Base-by-base conservation (phyloP, 2,113 vertebrate genomes). In the Aramus guarauna region DNA sequence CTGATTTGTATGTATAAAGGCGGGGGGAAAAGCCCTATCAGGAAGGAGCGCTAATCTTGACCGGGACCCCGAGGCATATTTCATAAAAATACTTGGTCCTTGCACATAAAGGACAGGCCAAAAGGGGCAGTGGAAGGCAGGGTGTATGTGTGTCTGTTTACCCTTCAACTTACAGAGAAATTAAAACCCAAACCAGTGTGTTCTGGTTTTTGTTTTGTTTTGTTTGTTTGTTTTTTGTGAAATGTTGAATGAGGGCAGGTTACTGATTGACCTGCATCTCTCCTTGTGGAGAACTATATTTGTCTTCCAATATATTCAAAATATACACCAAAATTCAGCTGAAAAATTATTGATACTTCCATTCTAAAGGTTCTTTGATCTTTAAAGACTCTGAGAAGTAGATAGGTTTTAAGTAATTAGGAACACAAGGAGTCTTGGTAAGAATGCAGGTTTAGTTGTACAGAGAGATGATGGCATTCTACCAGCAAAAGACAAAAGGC, bases 21-120 rank as follows among this genome's bases (percentile, higher is more conserved):
- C 6, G 43, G 1, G 12, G 19, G 7, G 2, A 1, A 1, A 62
- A 62, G 1, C 15, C 6, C 7, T 23, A 1, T 37, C 6, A 53
- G 34, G 21, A 71, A 67, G 11, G 5, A 1, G 0, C 39, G 12
- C 2, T 60, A 37, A 88, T 69, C 23, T 85, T 78, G 50, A 12
- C 23, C 1, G 2, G 43, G 34, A 58, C 2, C 24, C 50, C 23
- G 17, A 62, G 36, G 5, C 9, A 27, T 3, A 23, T 15, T 2
- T 59, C 39, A 12, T 36, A 64, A 45, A 82, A 79, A 50, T 16
- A 36, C 6, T 69, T 30, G 2, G 5, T n/a, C 21, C 22, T 63
- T 63, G 7, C 15, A 32, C 26, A 18, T 26, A 50, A 72, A 67
- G 2, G 11, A 50, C 24, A 22, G 20, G 26, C 15, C 17, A 77